Percentiles rank a stretch among this genome's conserved stretches.
These are phyloP conservation scores for Drosophila rellima DNA, from an alignment of 2,888 invertebrate genomes.

Conservation along the genomic window DNA sequence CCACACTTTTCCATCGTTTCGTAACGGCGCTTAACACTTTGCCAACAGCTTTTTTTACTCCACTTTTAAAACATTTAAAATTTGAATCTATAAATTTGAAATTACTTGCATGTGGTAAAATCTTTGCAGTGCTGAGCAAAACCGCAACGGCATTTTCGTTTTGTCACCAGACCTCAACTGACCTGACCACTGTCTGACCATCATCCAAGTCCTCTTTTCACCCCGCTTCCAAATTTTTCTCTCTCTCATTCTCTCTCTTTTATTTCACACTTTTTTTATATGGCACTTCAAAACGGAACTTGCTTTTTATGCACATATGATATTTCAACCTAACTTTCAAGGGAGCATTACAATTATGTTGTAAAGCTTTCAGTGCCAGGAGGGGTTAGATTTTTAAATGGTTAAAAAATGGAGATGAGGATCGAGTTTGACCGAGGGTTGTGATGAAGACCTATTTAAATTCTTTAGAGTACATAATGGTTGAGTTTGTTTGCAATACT, in stretches of 20 bases:
- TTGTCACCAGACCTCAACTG: slow-evolving; percentile 49
- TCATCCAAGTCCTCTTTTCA: slow-evolving; percentile 13
- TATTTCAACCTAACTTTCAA: slow-evolving; percentile 31
- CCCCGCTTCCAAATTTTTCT: neutral
- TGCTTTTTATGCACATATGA: slow-evolving; percentile 24
- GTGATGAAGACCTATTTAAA: neutral
- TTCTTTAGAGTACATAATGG: neutral
- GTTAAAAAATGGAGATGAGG: slow-evolving; percentile 1
- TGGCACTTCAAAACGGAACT: slow-evolving; percentile 35
- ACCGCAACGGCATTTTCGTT: slow-evolving; percentile 53
- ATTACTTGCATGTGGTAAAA: slow-evolving; percentile 59
- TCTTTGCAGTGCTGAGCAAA: slow-evolving; percentile 46
- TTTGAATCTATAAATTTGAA: slow-evolving; percentile 64
- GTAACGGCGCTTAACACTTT: slow-evolving; percentile 41
- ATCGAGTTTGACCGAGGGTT: neutral
- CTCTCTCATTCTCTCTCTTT: neutral
- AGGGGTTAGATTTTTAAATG: slow-evolving; percentile 24
- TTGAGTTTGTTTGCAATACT: neutral
- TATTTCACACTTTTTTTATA: slow-evolving; percentile 16
- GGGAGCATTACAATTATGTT: slow-evolving; percentile 25
- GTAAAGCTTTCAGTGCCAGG: slow-evolving; percentile 23
- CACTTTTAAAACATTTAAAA: slow-evolving; percentile 51
- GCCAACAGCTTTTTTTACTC: slow-evolving; percentile 17
- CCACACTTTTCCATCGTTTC: slow-evolving; percentile 51
- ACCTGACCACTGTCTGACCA: slow-evolving; percentile 49